Base-by-base conservation (phyloP, 2,797 vertebrate genomes). In the Parotocinclus haroldoi region DNA sequence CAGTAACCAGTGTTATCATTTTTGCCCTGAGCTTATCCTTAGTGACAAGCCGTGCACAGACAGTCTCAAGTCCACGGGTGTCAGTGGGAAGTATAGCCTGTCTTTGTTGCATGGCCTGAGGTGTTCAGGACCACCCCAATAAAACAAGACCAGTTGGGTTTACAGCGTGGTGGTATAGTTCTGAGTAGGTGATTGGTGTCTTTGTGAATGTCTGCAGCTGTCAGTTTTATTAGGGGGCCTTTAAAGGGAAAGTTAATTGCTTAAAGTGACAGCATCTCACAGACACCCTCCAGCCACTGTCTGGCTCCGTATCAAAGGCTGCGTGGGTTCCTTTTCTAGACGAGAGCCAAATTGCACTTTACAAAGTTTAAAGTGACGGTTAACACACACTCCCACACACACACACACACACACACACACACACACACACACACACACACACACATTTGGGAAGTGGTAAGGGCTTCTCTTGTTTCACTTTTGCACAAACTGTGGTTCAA, bases 161-260 rank as follows among this genome's bases (percentile, higher is more conserved):
- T 79, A 78, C 58, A 51, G 62, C 71, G 16, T 45, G 40, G 59
- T 69, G 71, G 59, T 76, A 77, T 77, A 75, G 78, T 74, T 74
- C 71, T 69, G 76, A 78, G 71, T 71, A 67, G 70, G 73, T 78
- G 73, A 75, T 73, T 73, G 72, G 74, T 66, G 68, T 57, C 69
- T 80, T 78, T 79, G 76, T 81, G 78, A 72, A 74, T 40, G 65
- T 69, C 72, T 70, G 63, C 80, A 81, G 78, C 78, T 80, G 80
- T 81, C 78, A 72, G 70, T 77, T 79, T 78, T 78, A 77, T 81
- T 75, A 65, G 74, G 63, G 63, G 40, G 64, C 63, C 70, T 76
- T 80, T 80, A 78, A 78, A 80, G 72, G 56, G 66, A 74, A 78
- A 80, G 74, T 80, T 72, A 76, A 80, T 73, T 80, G 76, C 78